phyloP scores from a whole-genome alignment of 2,113 vertebrate species.

The Thunnus thynnus region DNA sequence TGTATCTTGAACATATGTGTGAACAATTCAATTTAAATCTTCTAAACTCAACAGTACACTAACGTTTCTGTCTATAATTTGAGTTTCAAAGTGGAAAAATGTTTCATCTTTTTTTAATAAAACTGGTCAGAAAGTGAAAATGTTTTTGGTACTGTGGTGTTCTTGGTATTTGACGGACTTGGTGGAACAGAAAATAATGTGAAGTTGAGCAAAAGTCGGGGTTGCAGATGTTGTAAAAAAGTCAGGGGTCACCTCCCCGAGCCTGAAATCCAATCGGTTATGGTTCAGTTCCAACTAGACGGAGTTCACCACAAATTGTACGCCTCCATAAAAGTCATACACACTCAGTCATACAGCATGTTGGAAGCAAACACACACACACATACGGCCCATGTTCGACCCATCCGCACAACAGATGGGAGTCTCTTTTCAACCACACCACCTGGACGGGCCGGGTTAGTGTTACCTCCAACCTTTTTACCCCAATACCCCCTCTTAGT shows the following conservation, averaged over 20 bases:
- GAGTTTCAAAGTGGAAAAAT: too few species aligned
- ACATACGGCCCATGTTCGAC: conserved; percentile 47
- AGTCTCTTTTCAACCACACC: conserved; percentile 72
- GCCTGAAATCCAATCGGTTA: conserved; percentile 83
- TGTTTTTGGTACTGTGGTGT: too few species aligned
- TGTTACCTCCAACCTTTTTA: conserved; percentile 72
- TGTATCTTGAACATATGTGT: too few species aligned
- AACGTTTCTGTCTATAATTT: too few species aligned
- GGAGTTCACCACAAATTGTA: conserved; percentile 78
- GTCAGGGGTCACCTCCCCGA: conserved; percentile 56
- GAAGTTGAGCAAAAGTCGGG: conserved; percentile 29
- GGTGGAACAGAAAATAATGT: conserved; percentile 4
- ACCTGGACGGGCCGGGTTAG: conserved; percentile 78
- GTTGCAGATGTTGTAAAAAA: conserved; percentile 71
- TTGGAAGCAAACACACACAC: conserved; percentile 36
- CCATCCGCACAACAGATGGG: conserved; percentile 72
- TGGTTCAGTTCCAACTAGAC: conserved; percentile 86
- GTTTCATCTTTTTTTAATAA: too few species aligned
- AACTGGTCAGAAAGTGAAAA: too few species aligned
- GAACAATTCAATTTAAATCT: too few species aligned
- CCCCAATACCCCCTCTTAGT: conserved; percentile 36
- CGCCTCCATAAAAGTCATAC: conserved; percentile 70
- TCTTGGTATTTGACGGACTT: not conserved
- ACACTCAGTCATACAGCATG: conserved; percentile 29
- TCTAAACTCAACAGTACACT: too few species aligned